Evolutionary conservation across 1,140 invertebrate genomes (phyloP), one percentile per base, ranked within the genome.

Genomic region (Zaprionus taronus): DNA sequence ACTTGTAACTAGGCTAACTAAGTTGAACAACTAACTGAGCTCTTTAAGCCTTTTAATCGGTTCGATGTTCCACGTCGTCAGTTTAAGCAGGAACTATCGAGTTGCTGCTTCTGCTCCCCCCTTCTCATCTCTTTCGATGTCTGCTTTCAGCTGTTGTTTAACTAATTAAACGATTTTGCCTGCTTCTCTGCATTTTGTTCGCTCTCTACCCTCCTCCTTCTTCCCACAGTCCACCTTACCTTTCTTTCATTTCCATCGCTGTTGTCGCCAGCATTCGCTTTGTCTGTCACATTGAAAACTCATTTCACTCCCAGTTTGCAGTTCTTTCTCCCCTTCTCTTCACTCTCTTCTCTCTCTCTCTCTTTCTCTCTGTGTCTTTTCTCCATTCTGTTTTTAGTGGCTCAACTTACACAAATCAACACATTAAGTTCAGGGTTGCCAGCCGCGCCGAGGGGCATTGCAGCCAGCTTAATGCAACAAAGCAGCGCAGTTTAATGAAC

Each of bases 321-420:
- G 15, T 67, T 70, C 26, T 38, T 26, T 36, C 9, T 58, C 28
- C 34, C 28, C 49, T 2, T 2, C 15, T 12, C 47, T 24, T 17
- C 15, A 0, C 11, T 34, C 9, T 28, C 15, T 53, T 7, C 11
- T 6, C 11, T 31, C 22, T 49, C 17, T 51, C 12, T 67, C 55
- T 47, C 38, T 31, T 1, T 6, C 11, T 31, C 57, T 41, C 14
- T 51, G 20, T 5, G 9, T 22, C 20, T 20, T 51, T 2, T 22
- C 11, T 26, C 9, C 53, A n/a, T 61, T 77, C 15, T 70, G 26
- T 61, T 77, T 80, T 80, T 66, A 69, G 61, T 73, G 70, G 49
- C 71, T 80, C 76, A 75, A 75, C 57, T 81, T 81, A 75, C 79
- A 81, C 63, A 75, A 79, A 79, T 79, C 66, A 79, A 81, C 79